Percentiles rank a stretch among this genome's conserved stretches.
phyloP scores from a whole-genome alignment of 2,888 invertebrate genomes.

The Oxycera nigricornis region DNA sequence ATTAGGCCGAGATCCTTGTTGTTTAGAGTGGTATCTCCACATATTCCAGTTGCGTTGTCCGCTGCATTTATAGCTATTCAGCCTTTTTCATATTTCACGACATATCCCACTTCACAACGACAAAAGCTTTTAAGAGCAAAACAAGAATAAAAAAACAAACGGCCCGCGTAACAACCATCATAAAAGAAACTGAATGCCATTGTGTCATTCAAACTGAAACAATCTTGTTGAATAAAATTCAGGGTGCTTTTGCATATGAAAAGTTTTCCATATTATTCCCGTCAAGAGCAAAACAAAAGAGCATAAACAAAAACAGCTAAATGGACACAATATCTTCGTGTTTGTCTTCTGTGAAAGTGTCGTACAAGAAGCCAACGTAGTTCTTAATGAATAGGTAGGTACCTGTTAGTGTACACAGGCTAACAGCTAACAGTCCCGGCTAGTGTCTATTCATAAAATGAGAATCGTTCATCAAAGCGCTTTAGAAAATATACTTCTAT shows the following conservation, averaged over 20 bases:
- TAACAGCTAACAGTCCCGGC: neutral
- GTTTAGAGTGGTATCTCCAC: too few species aligned
- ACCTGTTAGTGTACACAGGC: conserved; percentile 22
- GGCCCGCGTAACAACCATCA: neutral
- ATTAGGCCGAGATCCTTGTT: too few species aligned
- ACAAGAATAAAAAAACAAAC: neutral
- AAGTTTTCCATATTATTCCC: neutral
- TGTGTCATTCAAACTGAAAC: neutral
- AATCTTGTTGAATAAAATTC: too few species aligned
- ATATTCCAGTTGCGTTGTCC: too few species aligned
- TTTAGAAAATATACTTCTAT: neutral
- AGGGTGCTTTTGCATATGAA: neutral
- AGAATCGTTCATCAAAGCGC: conserved; percentile 12
- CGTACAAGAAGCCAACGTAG: neutral
- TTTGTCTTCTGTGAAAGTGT: neutral
- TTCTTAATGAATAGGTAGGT: neutral
- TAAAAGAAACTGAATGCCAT: neutral
- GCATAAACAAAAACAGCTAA: neutral
- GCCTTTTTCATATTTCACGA: too few species aligned
- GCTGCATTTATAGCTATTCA: too few species aligned
- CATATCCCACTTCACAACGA: neutral
- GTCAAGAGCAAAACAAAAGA: neutral
- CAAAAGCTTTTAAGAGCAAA: neutral
- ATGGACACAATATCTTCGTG: neutral
- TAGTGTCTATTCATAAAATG: neutral